A percentile compares a stretch with the other conserved stretches of the same genome.
phyloP scores from a whole-genome alignment of 92 coral and sea anemone species.

The Paragorgia papillata region DNA sequence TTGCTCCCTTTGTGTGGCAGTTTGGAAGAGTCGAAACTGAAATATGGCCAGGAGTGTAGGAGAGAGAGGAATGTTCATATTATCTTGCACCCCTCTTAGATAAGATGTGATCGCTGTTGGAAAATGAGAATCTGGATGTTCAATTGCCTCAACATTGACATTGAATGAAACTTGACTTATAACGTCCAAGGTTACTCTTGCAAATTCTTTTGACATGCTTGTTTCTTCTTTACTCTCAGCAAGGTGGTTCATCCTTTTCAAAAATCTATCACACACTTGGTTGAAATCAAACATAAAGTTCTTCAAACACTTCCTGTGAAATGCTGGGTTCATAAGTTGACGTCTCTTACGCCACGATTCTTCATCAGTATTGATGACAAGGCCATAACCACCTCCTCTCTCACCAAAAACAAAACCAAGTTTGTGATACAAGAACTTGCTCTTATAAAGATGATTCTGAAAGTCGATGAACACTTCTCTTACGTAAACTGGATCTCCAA shows the following conservation, averaged over 20 bases:
- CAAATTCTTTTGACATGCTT: constrained; percentile 70
- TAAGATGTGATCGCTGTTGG: constrained; percentile 58
- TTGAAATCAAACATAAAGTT: constrained; percentile 79
- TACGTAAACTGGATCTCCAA: constrained; percentile 44
- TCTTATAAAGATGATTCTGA: constrained; percentile 9
- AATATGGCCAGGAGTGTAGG: constrained; percentile 33
- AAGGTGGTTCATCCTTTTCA: constrained; percentile 50
- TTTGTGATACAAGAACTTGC: constrained; percentile 27
- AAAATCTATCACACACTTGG: constrained; percentile 61
- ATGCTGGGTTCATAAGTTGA: constrained; percentile 77
- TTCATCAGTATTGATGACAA: constrained; percentile 62
- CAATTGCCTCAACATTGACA: constrained; percentile 60
- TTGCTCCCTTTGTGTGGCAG: constrained; percentile 24
- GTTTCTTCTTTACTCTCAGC: constrained; percentile 62
- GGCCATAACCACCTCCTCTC: constrained; percentile 57
- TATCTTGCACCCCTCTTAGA: constrained; percentile 56
- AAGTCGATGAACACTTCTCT: constrained; percentile 52
- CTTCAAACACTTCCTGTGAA: constrained; percentile 73
- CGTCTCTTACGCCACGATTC: constrained; percentile 73
- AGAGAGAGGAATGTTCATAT: constrained; percentile 48
- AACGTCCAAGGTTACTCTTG: constrained; percentile 75
- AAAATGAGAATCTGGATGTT: constrained; percentile 63
- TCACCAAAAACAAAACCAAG: constrained; percentile 50
- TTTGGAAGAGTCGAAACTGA: constrained; percentile 55
- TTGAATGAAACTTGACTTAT: constrained; percentile 92